Percentiles rank a stretch among this genome's conserved stretches.
Evolutionary conservation across 2,797 vertebrate genomes (phyloP).

Genomic region (Pseudomugil gertrudae): DNA sequence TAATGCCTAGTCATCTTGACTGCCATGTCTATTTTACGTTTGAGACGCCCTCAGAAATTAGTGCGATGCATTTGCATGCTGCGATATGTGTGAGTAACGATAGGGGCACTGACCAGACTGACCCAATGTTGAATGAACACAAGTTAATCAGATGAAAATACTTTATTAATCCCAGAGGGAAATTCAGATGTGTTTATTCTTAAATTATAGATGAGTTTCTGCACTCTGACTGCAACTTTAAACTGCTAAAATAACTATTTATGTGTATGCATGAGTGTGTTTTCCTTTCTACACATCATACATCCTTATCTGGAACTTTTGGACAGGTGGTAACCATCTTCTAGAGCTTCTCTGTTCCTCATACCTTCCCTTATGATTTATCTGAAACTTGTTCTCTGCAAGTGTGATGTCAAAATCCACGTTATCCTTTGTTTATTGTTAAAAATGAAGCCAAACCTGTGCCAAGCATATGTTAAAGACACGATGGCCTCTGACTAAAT

Average conservation of each 20-base stretch:
- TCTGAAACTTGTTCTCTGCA: neutral
- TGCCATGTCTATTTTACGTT: no score
- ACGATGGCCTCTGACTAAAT: slow-evolving; percentile 30
- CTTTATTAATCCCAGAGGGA: no score
- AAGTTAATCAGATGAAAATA: neutral
- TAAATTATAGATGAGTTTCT: neutral
- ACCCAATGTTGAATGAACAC: neutral
- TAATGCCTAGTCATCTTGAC: no score
- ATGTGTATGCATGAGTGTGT: neutral
- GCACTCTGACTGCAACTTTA: neutral
- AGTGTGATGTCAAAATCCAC: slow-evolving; percentile 1
- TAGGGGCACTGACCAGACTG: no score
- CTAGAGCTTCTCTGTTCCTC: neutral
- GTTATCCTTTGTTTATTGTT: slow-evolving; percentile 26
- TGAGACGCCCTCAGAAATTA: no score
- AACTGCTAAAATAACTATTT: neutral
- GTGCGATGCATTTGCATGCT: no score
- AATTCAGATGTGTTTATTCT: no score
- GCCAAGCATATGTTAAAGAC: slow-evolving; percentile 8
- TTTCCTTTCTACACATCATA: neutral
- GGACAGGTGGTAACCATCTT: neutral
- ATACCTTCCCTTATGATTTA: neutral
- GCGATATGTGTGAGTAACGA: no score
- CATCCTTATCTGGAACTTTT: neutral
- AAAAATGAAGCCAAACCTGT: slow-evolving; percentile 14